Base-by-base conservation (phyloP, 2,888 invertebrate genomes). In the Julus scandinavius region DNA sequence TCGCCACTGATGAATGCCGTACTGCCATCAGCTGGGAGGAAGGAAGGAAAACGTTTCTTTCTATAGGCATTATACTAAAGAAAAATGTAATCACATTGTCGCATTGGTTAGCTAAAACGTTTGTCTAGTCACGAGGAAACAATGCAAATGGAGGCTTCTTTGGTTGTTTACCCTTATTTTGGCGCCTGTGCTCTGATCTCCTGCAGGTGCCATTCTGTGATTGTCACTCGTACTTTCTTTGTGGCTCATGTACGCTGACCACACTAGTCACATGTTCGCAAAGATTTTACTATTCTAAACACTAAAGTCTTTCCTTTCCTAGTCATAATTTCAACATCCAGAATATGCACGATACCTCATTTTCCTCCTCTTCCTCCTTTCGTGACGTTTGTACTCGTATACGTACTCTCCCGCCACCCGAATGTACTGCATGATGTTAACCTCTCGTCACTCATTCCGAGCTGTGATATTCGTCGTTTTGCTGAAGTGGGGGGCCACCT, bases 111-210 rank as follows among this genome's bases (percentile, higher is more conserved):
- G 0, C 15, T 54, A 54, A 54, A 13, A 13, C 54, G 17, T 80
- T 45, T 80, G 80, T 80, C 80, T 80, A 80, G 80, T 80, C 80
- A 80, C 38, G 80, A 38, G 80, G 38, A 80, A 80, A 80, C 80
- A 80, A 80, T 80, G 80, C 80, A 80, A 80, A 11, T 63, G 80
- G 72, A 29, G 29, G 72, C 72, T 29, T 29, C 72, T 29, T 29
- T 11, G 72, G 15, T 80, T 38, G 29, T 80, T 80, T 80, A 1
- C 38, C 80, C 9, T 1, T 11, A 38, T 80, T 38, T 80, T 38
- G 80, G 38, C 80, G 15, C 80, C 38, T 15, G 13, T 80, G 72
- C 72, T 29, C 72, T 72, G 80, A 80, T 80, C 80, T 80, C 80
- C 72, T 11, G 29, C 29, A n/a, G 72, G 72, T 29, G 72, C 29